Conservation (phyloP, 1,140 invertebrate genomes). For the Drosophila nigromelanica region DNA sequence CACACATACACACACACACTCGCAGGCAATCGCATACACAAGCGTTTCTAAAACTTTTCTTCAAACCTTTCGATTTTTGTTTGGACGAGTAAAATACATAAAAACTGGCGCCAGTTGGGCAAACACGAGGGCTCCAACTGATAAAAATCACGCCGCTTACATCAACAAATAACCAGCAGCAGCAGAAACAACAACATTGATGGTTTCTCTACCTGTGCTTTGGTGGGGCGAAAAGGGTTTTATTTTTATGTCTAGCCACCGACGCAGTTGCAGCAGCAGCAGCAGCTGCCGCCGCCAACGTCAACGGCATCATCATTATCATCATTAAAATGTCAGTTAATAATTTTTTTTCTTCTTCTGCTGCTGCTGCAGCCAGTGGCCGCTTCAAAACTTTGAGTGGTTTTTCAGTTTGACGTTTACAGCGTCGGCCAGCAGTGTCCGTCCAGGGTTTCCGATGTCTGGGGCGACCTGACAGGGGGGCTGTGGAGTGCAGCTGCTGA, state of each 20-base stretch:
- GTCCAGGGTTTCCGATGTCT: background rate
- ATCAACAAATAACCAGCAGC: constrained; percentile 47
- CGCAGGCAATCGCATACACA: background rate
- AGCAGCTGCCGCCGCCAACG: constrained; percentile 45
- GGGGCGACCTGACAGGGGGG: constrained; percentile 18
- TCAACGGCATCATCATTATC: constrained; percentile 81
- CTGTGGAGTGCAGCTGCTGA: constrained; percentile 8
- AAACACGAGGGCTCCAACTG: constrained; percentile 53
- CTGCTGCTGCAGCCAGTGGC: constrained; percentile 10
- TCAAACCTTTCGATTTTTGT: constrained; percentile 19
- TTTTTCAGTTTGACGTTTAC: constrained; percentile 65
- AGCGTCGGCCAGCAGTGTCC: constrained; percentile 32
- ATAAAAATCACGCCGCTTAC: constrained; percentile 61
- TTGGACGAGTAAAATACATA: constrained; percentile 35
- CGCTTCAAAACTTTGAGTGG: constrained; percentile 61
- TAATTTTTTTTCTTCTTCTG: constrained; percentile 61
- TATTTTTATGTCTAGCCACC: constrained; percentile 71
- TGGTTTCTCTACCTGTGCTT: constrained; percentile 33
- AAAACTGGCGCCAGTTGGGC: constrained; percentile 70
- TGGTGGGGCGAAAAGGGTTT: constrained; percentile 45
- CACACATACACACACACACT: constrained; percentile 8
- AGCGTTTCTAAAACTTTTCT: constrained; percentile 18
- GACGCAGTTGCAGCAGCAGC: constrained; percentile 68
- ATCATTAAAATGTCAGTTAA: constrained; percentile 82
- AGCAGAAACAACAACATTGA: constrained; percentile 22